These are phyloP conservation scores for Prunella fulvescens DNA, from an alignment of 2,113 vertebrate species.

Conservation along the genomic window DNA sequence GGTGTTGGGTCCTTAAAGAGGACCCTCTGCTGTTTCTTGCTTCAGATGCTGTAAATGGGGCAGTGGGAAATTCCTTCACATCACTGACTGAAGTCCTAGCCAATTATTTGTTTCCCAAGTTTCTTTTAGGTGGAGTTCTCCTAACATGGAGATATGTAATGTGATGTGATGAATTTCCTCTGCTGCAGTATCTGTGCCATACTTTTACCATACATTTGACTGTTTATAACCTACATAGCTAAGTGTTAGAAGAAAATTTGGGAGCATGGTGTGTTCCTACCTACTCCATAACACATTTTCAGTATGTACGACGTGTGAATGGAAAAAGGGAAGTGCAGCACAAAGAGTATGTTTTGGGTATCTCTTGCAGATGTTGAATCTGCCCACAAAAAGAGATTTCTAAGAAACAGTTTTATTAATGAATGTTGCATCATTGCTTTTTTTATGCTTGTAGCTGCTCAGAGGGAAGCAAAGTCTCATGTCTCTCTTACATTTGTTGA, in stretches of 20 bases:
- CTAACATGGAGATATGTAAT: fast-evolving
- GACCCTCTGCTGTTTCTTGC: background rate
- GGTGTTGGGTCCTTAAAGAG: background rate
- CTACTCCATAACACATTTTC: background rate
- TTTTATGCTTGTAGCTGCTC: background rate
- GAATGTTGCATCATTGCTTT: background rate
- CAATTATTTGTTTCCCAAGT: background rate
- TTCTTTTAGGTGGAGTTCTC: background rate
- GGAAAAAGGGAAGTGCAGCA: background rate
- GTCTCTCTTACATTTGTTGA: background rate
- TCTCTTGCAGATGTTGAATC: background rate
- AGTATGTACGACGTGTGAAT: background rate
- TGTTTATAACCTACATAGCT: background rate
- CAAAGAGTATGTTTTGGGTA: background rate
- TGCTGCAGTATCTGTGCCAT: background rate
- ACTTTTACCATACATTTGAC: background rate
- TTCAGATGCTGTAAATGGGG: background rate
- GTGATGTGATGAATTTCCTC: background rate
- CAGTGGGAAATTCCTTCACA: background rate
- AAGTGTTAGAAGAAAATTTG: background rate
- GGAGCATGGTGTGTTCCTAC: background rate
- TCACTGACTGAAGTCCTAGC: background rate
- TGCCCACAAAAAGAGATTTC: background rate
- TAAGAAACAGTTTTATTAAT: background rate
- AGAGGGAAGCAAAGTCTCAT: background rate